A percentile compares a stretch with the other conserved stretches of the same genome.
Evolutionary conservation across 1,140 invertebrate genomes (phyloP).

Genomic region (Drosophila pseudoobscura): DNA sequence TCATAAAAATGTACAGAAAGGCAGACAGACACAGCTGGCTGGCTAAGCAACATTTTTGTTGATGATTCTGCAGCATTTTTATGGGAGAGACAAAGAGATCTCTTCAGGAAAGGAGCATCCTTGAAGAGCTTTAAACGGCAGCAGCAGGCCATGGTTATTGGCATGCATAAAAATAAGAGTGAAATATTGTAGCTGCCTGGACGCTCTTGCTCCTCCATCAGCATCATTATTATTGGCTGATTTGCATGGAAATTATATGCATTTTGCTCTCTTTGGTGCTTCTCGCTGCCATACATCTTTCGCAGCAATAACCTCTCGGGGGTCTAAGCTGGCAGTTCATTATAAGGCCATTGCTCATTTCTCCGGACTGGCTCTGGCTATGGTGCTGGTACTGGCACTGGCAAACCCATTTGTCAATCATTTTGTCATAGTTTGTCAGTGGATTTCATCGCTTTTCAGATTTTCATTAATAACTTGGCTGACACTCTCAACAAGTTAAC

Average conservation of each 20-base stretch:
- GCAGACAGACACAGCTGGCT: conserved; percentile 41
- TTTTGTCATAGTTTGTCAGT: conserved; percentile 35
- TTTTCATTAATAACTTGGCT: conserved; percentile 64
- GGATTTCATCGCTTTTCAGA: conserved; percentile 32
- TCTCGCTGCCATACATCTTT: not conserved
- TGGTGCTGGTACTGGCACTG: not conserved
- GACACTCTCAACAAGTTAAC: conserved; percentile 37
- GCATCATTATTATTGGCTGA: conserved; percentile 34
- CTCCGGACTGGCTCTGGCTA: not conserved
- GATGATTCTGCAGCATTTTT: conserved; percentile 60
- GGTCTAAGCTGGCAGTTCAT: conserved; percentile 35
- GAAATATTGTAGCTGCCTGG: conserved; percentile 40
- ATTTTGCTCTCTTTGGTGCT: conserved; percentile 13
- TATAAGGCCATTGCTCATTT: conserved; percentile 37
- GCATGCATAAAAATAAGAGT: conserved; percentile 61
- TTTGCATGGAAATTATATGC: conserved; percentile 60
- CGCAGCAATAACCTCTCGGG: no score
- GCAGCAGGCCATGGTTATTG: conserved; percentile 36
- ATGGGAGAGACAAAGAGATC: conserved; percentile 21
- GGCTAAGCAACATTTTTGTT: conserved; percentile 65
- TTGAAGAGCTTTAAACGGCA: conserved; percentile 39
- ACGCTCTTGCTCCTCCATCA: conserved; percentile 18
- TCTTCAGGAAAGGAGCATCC: no score
- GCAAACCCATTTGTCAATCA: conserved; percentile 30
- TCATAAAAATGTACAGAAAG: conserved; percentile 42